Evolutionary conservation across 2,113 vertebrate genomes (phyloP).

Genomic region (Garra rufa): DNA sequence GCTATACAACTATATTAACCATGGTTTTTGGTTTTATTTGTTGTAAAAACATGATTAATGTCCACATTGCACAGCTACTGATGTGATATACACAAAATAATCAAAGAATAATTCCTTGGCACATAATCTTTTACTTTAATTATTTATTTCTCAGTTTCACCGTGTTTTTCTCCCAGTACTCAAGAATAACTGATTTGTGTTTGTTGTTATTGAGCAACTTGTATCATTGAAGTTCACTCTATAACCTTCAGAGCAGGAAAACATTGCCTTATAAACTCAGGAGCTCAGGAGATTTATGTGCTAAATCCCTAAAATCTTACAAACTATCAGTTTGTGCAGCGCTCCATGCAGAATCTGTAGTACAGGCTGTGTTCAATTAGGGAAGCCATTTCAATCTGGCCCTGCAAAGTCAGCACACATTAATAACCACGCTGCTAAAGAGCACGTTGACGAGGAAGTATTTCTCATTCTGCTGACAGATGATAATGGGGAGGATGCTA

Average conservation of each 20-base stretch:
- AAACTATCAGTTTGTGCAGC: neutral
- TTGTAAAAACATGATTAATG: too few species aligned
- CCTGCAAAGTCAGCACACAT: slow-evolving; percentile 37
- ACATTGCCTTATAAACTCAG: neutral
- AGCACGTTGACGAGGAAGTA: neutral
- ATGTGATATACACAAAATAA: neutral
- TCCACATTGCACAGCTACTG: too few species aligned
- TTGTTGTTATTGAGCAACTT: neutral
- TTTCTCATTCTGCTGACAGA: slow-evolving; percentile 41
- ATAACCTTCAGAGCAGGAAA: neutral
- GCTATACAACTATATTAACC: too few species aligned
- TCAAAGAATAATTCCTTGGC: neutral
- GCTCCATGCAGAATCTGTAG: neutral
- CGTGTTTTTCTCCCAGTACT: neutral
- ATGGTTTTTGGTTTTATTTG: too few species aligned
- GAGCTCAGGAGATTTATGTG: neutral
- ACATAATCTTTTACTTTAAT: neutral
- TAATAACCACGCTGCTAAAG: slow-evolving; percentile 37
- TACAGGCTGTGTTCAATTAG: slow-evolving; percentile 33
- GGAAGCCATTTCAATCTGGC: slow-evolving; percentile 30
- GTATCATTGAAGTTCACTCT: too few species aligned
- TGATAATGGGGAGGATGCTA: neutral
- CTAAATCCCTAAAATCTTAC: slow-evolving; percentile 14
- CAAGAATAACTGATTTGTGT: neutral
- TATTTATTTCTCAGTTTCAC: neutral